Percentiles rank a stretch among this genome's conserved stretches.
Conservation (phyloP, 2,797 vertebrate genomes). For the Malacoraja senta region DNA sequence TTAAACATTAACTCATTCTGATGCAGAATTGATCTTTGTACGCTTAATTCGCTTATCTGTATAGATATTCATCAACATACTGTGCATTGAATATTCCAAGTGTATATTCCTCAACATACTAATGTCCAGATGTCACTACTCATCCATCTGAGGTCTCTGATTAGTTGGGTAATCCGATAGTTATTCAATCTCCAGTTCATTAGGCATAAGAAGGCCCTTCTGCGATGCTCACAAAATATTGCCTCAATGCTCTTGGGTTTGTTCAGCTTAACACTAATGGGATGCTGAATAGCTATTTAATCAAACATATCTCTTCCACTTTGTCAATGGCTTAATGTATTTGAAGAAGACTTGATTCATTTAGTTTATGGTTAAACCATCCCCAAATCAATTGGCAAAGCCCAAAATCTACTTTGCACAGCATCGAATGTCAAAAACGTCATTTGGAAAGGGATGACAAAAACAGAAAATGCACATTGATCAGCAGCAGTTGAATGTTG, state of each 20-base stretch:
- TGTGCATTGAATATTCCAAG: background rate
- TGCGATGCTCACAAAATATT: too few species aligned
- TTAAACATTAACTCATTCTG: too few species aligned
- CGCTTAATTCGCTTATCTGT: too few species aligned
- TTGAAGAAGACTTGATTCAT: conserved; percentile 15
- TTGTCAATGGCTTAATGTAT: conserved; percentile 26
- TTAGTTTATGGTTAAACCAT: conserved; percentile 18
- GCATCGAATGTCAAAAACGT: background rate
- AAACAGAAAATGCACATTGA: background rate
- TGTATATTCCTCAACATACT: background rate
- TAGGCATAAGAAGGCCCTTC: background rate
- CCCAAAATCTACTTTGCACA: background rate
- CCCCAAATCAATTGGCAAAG: conserved; percentile 18
- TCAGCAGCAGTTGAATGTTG: too few species aligned
- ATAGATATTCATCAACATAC: background rate
- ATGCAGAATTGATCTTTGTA: background rate
- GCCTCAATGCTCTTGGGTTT: conserved; percentile 17
- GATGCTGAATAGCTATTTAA: conserved; percentile 29
- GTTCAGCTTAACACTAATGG: conserved; percentile 26
- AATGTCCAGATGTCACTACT: background rate
- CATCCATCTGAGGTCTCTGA: background rate
- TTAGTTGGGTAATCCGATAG: conserved; percentile 4
- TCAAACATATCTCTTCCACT: background rate
- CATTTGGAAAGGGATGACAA: background rate
- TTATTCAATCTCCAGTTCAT: conserved; percentile 5